phyloP scores from a whole-genome alignment of 2,888 invertebrate species.

The Gortyna flavago region DNA sequence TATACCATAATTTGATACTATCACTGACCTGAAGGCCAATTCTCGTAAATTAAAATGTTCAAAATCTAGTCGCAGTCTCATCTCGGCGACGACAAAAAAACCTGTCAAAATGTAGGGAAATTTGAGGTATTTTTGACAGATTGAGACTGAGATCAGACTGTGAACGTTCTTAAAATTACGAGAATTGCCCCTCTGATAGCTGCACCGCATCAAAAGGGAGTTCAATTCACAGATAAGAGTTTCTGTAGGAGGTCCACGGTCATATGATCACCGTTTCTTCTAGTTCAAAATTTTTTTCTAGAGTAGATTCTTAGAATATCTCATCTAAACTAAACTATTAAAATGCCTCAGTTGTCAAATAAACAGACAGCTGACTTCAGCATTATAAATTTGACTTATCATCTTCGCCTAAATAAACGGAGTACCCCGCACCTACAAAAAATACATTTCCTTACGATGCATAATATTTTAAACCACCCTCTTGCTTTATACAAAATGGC shows the following conservation, averaged over 20 bases:
- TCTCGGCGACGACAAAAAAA: no score
- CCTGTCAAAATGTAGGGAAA: no score
- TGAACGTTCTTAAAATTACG: no score
- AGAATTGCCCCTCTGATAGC: no score
- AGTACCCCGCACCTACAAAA: conserved; percentile 76
- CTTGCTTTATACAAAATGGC: conserved; percentile 87
- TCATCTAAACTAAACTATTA: conserved; percentile 25
- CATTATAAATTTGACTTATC: conserved; percentile 81
- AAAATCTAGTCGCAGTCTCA: no score
- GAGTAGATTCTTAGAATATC: not conserved
- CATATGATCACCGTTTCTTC: not conserved
- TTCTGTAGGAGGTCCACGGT: not conserved
- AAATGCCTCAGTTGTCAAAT: conserved; percentile 43
- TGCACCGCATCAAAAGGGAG: not conserved
- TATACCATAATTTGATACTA: not conserved
- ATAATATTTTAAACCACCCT: conserved; percentile 89
- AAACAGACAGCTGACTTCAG: conserved; percentile 68
- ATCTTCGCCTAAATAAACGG: conserved; percentile 73
- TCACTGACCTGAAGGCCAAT: no score
- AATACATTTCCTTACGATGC: conserved; percentile 84
- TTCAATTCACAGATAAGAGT: not conserved
- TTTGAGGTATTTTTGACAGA: no score
- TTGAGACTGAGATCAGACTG: no score
- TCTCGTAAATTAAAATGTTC: no score
- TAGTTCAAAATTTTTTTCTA: not conserved